Evolutionary conservation across 2,888 invertebrate species (phyloP).

Genomic region (Saturnia japonica): DNA sequence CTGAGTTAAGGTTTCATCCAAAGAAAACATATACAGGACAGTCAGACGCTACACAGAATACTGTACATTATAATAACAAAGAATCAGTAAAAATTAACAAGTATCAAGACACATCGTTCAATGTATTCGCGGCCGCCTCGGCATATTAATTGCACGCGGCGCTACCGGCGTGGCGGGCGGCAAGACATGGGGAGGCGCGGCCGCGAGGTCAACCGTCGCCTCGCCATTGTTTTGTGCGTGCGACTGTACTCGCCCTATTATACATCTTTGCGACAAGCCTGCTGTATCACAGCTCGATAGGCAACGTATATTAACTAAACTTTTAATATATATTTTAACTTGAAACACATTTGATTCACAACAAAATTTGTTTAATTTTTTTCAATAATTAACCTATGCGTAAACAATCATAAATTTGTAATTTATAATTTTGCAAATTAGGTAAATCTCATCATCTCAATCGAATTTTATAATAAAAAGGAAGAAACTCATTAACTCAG

Average conservation of each 20-base stretch:
- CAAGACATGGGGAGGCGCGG: constrained; percentile 72
- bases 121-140: constrained; percentile 75
- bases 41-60: background rate
- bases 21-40: background rate
- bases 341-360: no score
- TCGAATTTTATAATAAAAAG: no score
- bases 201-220: constrained; percentile 80
- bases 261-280: constrained; percentile 21
- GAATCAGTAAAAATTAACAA: constrained; percentile 29
- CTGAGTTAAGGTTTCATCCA: background rate
- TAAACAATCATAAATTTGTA: no score
- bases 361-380: no score
- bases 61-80: background rate
- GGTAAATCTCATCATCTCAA: no score
- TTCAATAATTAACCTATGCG: no score
- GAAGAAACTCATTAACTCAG: no score
- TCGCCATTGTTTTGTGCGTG: constrained; percentile 80
- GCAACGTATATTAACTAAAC: background rate
- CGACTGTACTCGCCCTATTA: constrained; percentile 57
- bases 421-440: no score
- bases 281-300: constrained; percentile 28
- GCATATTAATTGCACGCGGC: constrained; percentile 83
- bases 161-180: constrained; percentile 77
- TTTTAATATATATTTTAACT: background rate
- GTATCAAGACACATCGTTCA: constrained; percentile 45